phyloP scores from a whole-genome alignment of 1,140 invertebrate species.

The Cyclargus thomasi region DNA sequence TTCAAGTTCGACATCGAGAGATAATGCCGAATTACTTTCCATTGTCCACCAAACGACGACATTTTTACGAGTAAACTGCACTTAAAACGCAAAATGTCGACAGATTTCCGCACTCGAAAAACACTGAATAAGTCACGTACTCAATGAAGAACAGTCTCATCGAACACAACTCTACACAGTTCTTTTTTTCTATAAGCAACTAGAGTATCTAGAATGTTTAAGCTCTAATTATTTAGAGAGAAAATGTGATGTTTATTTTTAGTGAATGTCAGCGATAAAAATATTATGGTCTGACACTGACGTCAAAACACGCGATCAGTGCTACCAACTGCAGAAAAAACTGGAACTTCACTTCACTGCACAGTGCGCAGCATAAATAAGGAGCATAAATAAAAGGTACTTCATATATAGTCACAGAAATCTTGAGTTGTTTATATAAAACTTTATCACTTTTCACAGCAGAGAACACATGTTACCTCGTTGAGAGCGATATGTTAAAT shows the following conservation, averaged over 20 bases:
- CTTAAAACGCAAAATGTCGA: not conserved
- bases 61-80: constrained; percentile 33
- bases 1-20: constrained; percentile 58
- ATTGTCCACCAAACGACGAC: constrained; percentile 64
- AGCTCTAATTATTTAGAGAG: not conserved
- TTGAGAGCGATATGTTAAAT: constrained; percentile 34
- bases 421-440: constrained; percentile 24
- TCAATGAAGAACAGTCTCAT: not conserved
- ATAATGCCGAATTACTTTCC: constrained; percentile 61
- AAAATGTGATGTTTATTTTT: not conserved
- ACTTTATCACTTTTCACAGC: constrained; percentile 16
- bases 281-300: constrained; percentile 47
- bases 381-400: too few species aligned
- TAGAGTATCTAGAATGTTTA: not conserved
- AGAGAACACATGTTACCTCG: constrained; percentile 11
- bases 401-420: too few species aligned
- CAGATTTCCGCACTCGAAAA: not conserved
- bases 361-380: too few species aligned
- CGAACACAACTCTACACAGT: not conserved
- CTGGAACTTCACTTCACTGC: not conserved
- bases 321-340: constrained; percentile 48
- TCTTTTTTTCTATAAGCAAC: not conserved
- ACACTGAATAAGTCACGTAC: constrained; percentile 8
- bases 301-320: constrained; percentile 60
- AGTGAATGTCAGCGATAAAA: constrained; percentile 14